Conservation (phyloP, 2,888 invertebrate species). For the Ormyrus rosae region DNA sequence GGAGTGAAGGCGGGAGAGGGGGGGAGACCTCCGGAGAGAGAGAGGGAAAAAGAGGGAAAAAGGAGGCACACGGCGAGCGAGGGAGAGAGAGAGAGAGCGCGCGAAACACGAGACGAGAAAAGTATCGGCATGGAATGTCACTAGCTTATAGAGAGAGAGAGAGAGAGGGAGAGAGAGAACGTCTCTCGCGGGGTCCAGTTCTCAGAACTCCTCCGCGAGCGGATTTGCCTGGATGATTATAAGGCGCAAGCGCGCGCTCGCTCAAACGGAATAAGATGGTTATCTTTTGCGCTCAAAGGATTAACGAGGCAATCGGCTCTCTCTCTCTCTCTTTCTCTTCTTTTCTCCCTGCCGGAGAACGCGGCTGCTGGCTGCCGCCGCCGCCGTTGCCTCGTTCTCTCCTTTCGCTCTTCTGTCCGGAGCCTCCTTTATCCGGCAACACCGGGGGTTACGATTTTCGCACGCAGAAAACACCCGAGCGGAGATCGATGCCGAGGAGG, state of each 20-base stretch:
- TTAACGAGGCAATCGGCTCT: constrained; percentile 57
- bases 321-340: constrained; percentile 41
- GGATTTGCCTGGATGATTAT: constrained; percentile 75
- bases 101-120: constrained; percentile 71
- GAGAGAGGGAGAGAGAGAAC: constrained; percentile 54
- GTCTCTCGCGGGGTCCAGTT: constrained; percentile 74
- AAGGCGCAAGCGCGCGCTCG: constrained; percentile 64
- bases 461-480: constrained; percentile 46
- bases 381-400: not conserved
- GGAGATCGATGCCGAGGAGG: not conserved
- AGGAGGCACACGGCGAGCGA: constrained; percentile 1
- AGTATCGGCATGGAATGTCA: constrained; percentile 72
- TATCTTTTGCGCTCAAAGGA: constrained; percentile 61
- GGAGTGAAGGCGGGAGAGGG: not conserved
- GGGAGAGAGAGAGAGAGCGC: constrained; percentile 54
- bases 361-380: no score
- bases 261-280: constrained; percentile 64
- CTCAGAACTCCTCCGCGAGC: constrained; percentile 79
- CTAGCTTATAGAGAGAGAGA: constrained; percentile 61
- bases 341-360: constrained; percentile 19
- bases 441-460: constrained; percentile 49
- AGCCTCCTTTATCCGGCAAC: constrained; percentile 36
- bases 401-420: constrained; percentile 14
- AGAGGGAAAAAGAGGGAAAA: constrained; percentile 22
- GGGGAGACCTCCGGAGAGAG: not conserved